Evolutionary conservation across 2,113 vertebrate genomes (phyloP).

Genomic region (Xiphophorus hellerii): DNA sequence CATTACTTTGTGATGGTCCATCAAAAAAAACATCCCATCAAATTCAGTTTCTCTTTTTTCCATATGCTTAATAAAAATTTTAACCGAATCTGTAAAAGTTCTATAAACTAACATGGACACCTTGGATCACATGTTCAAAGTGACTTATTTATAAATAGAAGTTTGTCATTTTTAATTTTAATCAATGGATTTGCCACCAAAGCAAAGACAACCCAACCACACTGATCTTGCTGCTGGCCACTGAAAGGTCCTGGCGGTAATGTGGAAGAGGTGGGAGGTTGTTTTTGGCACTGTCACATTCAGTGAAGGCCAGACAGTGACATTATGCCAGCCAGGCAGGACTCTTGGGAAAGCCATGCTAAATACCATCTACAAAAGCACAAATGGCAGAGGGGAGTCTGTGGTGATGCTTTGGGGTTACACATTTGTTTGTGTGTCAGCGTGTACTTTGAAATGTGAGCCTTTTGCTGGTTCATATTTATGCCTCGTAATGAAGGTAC

Average conservation of each 20-base stretch:
- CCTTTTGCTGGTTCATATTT: constrained; percentile 17
- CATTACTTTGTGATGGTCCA: no score
- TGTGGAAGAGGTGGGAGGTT: constrained; percentile 41
- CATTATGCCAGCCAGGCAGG: constrained; percentile 64
- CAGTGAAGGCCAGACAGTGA: constrained; percentile 71
- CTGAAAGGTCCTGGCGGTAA: constrained; percentile 41
- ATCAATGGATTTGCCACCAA: constrained; percentile 9
- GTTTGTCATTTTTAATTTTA: constrained; percentile 6
- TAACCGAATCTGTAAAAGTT: background rate
- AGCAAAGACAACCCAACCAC: constrained; percentile 30
- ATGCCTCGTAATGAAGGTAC: constrained; percentile 13
- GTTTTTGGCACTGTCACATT: constrained; percentile 61
- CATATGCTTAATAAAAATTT: no score
- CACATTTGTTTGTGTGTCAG: constrained; percentile 38
- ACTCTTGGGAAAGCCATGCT: constrained; percentile 58
- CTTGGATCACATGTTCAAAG: background rate
- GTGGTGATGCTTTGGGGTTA: constrained; percentile 39
- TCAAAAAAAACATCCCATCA: no score
- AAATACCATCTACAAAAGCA: constrained; percentile 75
- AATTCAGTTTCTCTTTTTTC: no score
- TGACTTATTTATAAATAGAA: constrained; percentile 27
- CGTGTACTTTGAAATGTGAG: constrained; percentile 29
- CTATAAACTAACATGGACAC: background rate
- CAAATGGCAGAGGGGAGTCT: constrained; percentile 64
- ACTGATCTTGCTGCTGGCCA: constrained; percentile 30